A percentile compares a stretch with the other conserved stretches of the same genome.
Evolutionary conservation across 2,888 invertebrate species (phyloP).

Genomic region (Holacanthella duospinosa): DNA sequence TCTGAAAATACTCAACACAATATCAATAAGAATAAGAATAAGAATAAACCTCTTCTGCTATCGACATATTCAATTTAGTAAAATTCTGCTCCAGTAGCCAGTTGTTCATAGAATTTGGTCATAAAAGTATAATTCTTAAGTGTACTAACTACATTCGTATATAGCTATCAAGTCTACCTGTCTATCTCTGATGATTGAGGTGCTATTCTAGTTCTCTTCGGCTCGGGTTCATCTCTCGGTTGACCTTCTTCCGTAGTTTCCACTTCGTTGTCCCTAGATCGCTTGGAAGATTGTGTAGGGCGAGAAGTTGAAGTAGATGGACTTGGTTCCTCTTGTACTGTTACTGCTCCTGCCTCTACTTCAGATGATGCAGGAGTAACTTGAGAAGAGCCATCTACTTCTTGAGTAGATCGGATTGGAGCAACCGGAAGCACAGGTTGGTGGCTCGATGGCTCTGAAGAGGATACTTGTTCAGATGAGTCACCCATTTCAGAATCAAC

Average conservation of each 20-base stretch:
- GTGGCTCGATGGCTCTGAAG: constrained; percentile 32
- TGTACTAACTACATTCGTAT: too few species aligned
- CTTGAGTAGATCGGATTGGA: constrained; percentile 23
- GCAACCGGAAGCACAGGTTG: constrained; percentile 31
- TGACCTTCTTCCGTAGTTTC: constrained; percentile 22
- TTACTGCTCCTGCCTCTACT: constrained; percentile 7
- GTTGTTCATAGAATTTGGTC: too few species aligned
- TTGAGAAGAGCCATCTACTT: constrained; percentile 23
- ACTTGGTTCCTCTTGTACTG: constrained; percentile 44
- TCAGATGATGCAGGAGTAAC: constrained; percentile 11
- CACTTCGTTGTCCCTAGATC: constrained; percentile 25
- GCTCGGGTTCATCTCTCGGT: constrained; percentile 26
- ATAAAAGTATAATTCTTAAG: too few species aligned
- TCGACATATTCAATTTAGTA: too few species aligned
- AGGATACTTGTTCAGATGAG: constrained; percentile 35
- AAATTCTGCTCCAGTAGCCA: too few species aligned
- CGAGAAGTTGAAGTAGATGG: constrained; percentile 48
- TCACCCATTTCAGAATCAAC: constrained; percentile 35
- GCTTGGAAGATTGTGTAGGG: constrained; percentile 39
- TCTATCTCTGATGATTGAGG: too few species aligned
- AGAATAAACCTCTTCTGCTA: too few species aligned
- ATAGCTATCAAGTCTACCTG: too few species aligned
- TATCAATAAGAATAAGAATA: too few species aligned
- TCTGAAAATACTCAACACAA: constrained; percentile 20
- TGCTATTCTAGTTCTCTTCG: constrained; percentile 22